Evolutionary conservation across 1,140 invertebrate genomes (phyloP), one percentile per base, ranked within the genome.

Genomic region (Brachionus calyciflorus): DNA sequence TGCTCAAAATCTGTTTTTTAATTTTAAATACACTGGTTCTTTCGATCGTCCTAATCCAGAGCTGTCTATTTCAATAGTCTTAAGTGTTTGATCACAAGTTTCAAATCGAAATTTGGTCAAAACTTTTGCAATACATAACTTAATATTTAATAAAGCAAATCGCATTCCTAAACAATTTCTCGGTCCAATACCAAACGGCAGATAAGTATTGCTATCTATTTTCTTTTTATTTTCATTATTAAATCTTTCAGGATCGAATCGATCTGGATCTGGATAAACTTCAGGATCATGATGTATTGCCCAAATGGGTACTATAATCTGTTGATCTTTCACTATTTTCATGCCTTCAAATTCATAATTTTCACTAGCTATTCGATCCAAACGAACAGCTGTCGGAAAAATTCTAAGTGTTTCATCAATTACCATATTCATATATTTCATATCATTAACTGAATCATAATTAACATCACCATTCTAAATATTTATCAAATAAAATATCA

Each of bases 81-180:
- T 78, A 57, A 78, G 57, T 49, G 81, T 83, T 55, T 79, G 60
- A 30, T 79, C 77, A 33, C 80, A 80, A 6, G 77, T 63, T 3
- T 78, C 78, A 79, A 83, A 79, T 77, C 10, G 19, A 19, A 83
- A 81, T 33, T 79, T 80, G 40, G 80, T 78, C 21, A 87, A 28
- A 0, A 86, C 46, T 14, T 63, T 44, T 9, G 82, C 81, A 6
- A 87, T 28, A 2, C 89, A 88, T 46, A 90, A 79, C 83, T 91
- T 91, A 0, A 88, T 86, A 80, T 90, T 87, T 68, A 91, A 79
- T 4, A 89, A 75, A 2, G 89, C 90, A 68, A 91, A 89, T 41
- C 90, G 85, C 82, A 87, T 86, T 55, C 89, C 90, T 19, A 88
- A 81, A 77, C 88, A 89, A 78, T 84, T 84, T 30, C 87, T 78